Conservation (phyloP, 35 echinoderm and acorn worm genomes). For the Ophiothrix spiculata region DNA sequence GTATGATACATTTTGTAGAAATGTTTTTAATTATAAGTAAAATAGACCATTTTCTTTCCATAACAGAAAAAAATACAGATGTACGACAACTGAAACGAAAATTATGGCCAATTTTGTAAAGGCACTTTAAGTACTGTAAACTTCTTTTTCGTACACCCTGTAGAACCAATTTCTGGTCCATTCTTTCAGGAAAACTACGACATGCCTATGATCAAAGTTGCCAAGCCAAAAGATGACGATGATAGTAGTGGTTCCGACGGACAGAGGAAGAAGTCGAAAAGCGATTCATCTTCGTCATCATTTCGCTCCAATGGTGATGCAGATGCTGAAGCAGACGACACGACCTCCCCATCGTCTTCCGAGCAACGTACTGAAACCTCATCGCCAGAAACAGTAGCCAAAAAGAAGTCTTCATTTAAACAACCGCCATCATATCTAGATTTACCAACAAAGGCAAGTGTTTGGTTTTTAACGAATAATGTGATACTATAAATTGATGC, state of each 20-base stretch:
- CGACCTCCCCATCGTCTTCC: slow-evolving; percentile 46
- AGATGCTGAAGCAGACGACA: slow-evolving; percentile 21
- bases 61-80: too few species aligned
- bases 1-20: too few species aligned
- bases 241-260: neutral
- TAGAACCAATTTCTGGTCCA: too few species aligned
- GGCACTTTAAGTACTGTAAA: too few species aligned
- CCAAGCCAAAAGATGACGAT: slow-evolving; percentile 50
- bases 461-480: neutral
- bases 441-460: slow-evolving; percentile 4
- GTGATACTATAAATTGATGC: too few species aligned
- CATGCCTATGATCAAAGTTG: slow-evolving; percentile 88
- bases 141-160: too few species aligned
- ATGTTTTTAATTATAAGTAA: too few species aligned
- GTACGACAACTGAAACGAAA: too few species aligned
- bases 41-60: too few species aligned
- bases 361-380: slow-evolving; percentile 49
- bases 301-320: neutral
- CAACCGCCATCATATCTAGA: slow-evolving; percentile 2
- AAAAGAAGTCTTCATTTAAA: slow-evolving; percentile 29
- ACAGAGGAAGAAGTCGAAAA: slow-evolving; percentile 11
- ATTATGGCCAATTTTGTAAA: too few species aligned
- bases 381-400: slow-evolving; percentile 29
- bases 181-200: slow-evolving; percentile 70
- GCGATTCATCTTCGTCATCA: neutral